Evolutionary conservation across 2,888 invertebrate species (phyloP).

Genomic region (Drosophila austrosaltans): DNA sequence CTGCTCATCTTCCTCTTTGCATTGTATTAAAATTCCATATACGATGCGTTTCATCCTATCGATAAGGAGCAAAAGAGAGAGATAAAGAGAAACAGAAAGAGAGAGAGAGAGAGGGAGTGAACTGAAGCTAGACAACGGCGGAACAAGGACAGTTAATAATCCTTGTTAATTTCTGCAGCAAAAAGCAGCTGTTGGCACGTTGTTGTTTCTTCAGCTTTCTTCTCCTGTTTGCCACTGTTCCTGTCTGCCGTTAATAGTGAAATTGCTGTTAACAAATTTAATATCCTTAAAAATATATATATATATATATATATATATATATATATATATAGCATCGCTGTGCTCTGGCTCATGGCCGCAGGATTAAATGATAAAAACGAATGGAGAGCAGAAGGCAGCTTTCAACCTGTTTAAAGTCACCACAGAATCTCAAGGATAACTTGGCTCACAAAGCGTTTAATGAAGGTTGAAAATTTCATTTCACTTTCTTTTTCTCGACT

Average conservation of each 20-base stretch:
- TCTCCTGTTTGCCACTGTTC: background rate
- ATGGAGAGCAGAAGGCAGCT: conserved; percentile 38
- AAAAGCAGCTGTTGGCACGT: conserved; percentile 13
- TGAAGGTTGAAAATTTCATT: conserved; percentile 76
- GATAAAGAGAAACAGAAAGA: conserved; percentile 20
- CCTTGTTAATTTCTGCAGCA: conserved; percentile 66
- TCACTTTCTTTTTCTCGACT: conserved; percentile 43
- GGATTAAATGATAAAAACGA: conserved; percentile 65
- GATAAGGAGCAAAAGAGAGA: conserved; percentile 5
- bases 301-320: conserved; percentile 59
- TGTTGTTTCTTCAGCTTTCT: background rate
- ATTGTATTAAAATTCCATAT: conserved; percentile 70
- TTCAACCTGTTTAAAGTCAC: conserved; percentile 57
- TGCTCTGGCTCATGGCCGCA: conserved; percentile 43
- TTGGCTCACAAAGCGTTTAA: conserved; percentile 63
- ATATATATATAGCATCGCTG: conserved; percentile 15
- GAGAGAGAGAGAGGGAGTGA: conserved; percentile 19
- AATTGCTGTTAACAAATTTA: conserved; percentile 76
- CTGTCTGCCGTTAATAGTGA: conserved; percentile 61
- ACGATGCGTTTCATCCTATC: conserved; percentile 53
- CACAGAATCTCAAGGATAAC: conserved; percentile 31
- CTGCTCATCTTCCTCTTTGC: conserved; percentile 42
- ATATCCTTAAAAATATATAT: conserved; percentile 69
- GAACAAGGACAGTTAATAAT: conserved; percentile 47
- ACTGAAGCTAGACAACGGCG: conserved; percentile 18